These are phyloP conservation scores for Microtus ochrogaster DNA, from an alignment of 2,113 vertebrate genomes.

Conservation along the genomic window DNA sequence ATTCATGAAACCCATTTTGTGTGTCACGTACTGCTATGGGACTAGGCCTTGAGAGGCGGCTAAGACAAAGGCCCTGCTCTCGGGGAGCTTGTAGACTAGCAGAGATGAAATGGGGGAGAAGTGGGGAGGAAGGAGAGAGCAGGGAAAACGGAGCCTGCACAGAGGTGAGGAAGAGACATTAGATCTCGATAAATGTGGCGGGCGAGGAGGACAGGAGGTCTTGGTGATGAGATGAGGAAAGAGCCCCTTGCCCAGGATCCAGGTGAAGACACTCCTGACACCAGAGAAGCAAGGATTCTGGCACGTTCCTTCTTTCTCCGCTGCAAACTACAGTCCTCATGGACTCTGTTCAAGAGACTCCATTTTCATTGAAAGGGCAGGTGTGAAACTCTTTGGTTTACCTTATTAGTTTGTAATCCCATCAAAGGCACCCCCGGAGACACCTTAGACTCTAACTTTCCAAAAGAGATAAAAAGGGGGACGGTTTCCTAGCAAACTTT, in stretches of 20 bases:
- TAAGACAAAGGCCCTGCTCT: background rate
- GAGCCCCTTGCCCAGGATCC: background rate
- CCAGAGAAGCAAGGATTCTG: background rate
- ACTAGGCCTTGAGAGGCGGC: background rate
- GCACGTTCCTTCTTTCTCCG: background rate
- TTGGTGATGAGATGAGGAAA: background rate
- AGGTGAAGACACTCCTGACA: too few relatives aligned
- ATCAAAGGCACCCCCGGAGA: background rate
- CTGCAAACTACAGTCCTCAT: background rate
- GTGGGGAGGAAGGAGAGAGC: background rate
- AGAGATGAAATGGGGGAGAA: background rate
- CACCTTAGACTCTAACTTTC: too few relatives aligned
- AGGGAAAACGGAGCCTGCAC: background rate
- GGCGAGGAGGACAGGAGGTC: background rate
- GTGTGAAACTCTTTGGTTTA: background rate
- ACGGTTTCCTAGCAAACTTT: background rate
- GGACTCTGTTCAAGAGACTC: background rate
- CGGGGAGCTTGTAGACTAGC: background rate
- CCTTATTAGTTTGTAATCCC: background rate
- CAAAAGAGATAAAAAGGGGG: background rate
- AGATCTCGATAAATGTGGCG: background rate
- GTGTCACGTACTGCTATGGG: background rate
- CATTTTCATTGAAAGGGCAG: background rate
- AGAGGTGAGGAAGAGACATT: background rate
- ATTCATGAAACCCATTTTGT: conserved; percentile 14